A percentile compares a stretch with the other conserved stretches of the same genome.
phyloP scores from a whole-genome alignment of 2,797 vertebrate species.

The Chaetophractus vellerosus region DNA sequence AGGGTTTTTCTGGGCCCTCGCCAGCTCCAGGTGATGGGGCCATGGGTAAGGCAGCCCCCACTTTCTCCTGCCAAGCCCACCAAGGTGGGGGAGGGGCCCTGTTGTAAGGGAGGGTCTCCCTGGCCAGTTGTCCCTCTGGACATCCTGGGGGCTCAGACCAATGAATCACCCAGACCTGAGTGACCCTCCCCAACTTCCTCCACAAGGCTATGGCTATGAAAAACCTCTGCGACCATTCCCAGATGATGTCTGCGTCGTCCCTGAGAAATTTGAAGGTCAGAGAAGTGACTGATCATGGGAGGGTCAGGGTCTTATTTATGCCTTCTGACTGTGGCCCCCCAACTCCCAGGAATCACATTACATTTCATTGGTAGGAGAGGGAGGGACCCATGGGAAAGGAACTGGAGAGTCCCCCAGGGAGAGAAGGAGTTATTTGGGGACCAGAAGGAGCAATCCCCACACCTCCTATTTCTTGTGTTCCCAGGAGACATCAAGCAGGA shows the following conservation, averaged over 20 bases:
- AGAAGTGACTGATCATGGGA: neutral
- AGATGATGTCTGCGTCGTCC: conserved; percentile 96
- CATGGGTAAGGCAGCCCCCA: conserved; percentile 90
- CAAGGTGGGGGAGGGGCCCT: neutral
- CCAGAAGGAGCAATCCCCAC: neutral
- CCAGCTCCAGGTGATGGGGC: conserved; percentile 83
- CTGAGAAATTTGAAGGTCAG: conserved; percentile 98
- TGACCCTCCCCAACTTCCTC: conserved; percentile 62
- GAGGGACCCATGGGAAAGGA: neutral
- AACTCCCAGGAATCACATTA: neutral
- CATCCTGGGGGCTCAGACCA: neutral
- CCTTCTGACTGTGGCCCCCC: neutral
- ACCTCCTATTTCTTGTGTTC: neutral
- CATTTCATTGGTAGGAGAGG: neutral
- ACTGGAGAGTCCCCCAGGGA: neutral
- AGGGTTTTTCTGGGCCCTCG: conserved; percentile 92
- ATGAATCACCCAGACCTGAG: conserved; percentile 30
- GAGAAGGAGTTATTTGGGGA: neutral
- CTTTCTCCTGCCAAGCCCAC: neutral
- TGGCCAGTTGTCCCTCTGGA: neutral
- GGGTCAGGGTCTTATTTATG: neutral
- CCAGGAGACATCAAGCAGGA: conserved; percentile 97
- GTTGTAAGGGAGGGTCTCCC: neutral
- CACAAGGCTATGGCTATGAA: conserved; percentile 95
- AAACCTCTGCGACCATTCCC: conserved; percentile 89